Percentiles rank a stretch among this genome's conserved stretches.
Conservation (phyloP, 2,113 vertebrate species). For the Alouatta palliata region DNA sequence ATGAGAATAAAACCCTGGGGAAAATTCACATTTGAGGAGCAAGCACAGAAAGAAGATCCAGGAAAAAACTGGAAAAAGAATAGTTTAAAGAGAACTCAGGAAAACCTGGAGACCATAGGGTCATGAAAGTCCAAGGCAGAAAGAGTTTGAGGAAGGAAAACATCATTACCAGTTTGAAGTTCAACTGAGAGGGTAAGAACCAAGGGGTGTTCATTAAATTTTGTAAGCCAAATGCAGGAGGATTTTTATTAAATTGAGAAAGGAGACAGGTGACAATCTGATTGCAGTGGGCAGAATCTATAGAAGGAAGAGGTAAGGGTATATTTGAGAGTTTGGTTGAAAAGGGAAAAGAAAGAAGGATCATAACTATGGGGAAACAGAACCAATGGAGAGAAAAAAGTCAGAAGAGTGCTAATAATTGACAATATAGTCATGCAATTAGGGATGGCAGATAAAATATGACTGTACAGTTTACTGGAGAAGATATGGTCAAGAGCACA, state of each 20-base stretch:
- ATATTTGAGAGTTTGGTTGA: not conserved
- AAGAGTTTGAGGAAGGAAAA: not conserved
- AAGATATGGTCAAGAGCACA: not conserved
- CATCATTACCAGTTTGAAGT: not conserved
- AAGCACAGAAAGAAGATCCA: not conserved
- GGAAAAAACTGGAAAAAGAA: not conserved
- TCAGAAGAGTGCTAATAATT: not conserved
- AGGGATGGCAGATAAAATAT: not conserved
- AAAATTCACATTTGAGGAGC: not conserved
- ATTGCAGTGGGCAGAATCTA: not conserved
- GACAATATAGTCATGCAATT: not conserved
- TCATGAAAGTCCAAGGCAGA: not conserved
- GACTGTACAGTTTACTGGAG: not conserved
- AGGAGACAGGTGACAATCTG: not conserved
- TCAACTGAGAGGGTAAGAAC: not conserved
- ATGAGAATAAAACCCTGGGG: not conserved
- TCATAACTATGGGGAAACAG: not conserved
- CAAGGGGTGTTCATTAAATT: not conserved
- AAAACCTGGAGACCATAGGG: not conserved
- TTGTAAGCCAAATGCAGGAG: not conserved
- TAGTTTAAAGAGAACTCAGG: not conserved
- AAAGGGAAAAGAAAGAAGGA: not conserved
- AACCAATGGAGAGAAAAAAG: not conserved
- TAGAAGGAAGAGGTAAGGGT: not conserved
- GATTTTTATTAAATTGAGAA: not conserved